phyloP scores from a whole-genome alignment of 2,888 invertebrate genomes.

The Ectemnius continuus region DNA sequence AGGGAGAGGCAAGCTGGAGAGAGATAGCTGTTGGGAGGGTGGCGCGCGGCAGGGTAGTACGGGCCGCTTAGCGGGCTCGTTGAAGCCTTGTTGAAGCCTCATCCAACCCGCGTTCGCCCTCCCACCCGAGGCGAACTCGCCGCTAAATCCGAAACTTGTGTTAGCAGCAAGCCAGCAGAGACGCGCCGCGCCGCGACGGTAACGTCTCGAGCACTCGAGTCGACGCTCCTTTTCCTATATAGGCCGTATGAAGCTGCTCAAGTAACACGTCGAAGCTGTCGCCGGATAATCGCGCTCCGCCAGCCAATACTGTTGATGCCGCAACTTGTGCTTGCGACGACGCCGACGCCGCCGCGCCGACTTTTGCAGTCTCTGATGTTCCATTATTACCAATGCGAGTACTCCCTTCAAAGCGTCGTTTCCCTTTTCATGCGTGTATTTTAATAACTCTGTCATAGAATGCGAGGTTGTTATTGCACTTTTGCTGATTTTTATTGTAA shows the following conservation, averaged over 20 bases:
- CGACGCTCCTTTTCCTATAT: constrained; percentile 24
- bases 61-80: constrained; percentile 56
- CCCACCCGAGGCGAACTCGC: constrained; percentile 26
- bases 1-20: background rate
- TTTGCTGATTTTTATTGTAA: no score
- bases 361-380: no score
- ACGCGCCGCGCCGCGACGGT: no score
- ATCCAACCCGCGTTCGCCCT: constrained; percentile 35
- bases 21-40: no score
- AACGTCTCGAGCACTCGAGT: constrained; percentile 46
- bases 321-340: constrained; percentile 35
- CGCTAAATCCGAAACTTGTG: constrained; percentile 57
- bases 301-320: constrained; percentile 39
- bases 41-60: constrained; percentile 40
- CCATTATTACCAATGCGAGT: no score
- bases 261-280: constrained; percentile 31
- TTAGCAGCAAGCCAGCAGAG: constrained; percentile 22
- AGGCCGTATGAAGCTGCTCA: constrained; percentile 30
- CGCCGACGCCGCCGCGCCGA: no score
- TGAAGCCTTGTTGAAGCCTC: constrained; percentile 49
- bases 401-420: no score
- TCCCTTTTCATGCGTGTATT: no score
- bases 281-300: constrained; percentile 17
- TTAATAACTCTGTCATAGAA: no score
- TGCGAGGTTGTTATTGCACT: no score